A percentile compares a stretch with the other conserved stretches of the same genome.
phyloP scores from a whole-genome alignment of 2,888 invertebrate species.

The Ichneumon xanthorius region DNA sequence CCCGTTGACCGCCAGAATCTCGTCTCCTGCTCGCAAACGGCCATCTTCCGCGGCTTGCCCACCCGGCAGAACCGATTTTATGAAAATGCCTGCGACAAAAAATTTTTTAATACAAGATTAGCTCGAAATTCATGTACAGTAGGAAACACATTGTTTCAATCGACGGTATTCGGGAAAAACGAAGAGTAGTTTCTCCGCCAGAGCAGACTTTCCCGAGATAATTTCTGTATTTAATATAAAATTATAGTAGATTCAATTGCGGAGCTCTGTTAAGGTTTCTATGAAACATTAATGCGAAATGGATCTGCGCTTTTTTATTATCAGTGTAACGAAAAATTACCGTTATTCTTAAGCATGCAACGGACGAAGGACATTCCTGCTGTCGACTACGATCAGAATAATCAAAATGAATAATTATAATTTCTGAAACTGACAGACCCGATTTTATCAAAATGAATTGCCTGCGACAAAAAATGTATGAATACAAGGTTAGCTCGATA shows the following conservation, averaged over 20 bases:
- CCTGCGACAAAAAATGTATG: conserved; percentile 80
- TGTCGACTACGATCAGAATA: not conserved
- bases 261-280: not conserved
- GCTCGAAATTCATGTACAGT: not conserved
- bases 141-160: not conserved
- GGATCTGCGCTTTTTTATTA: not conserved
- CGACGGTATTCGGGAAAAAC: not conserved
- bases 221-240: not conserved
- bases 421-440: conserved; percentile 87
- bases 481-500: too few species aligned
- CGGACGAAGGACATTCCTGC: not conserved
- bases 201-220: not conserved
- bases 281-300: not conserved
- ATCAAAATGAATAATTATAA: too few species aligned
- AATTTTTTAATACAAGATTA: not conserved
- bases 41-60: conserved; percentile 95
- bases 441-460: conserved; percentile 92
- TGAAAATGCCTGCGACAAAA: conserved; percentile 88
- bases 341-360: not conserved
- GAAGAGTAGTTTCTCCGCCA: too few species aligned
- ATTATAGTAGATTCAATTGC: conserved; percentile 1
- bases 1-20: conserved; percentile 93
- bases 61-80: conserved; percentile 93
- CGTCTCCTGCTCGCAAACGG: conserved; percentile 93
- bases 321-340: not conserved